Percentiles rank a stretch among this genome's conserved stretches.
phyloP scores from a whole-genome alignment of 2,113 vertebrate species.

The Felis chaus region DNA sequence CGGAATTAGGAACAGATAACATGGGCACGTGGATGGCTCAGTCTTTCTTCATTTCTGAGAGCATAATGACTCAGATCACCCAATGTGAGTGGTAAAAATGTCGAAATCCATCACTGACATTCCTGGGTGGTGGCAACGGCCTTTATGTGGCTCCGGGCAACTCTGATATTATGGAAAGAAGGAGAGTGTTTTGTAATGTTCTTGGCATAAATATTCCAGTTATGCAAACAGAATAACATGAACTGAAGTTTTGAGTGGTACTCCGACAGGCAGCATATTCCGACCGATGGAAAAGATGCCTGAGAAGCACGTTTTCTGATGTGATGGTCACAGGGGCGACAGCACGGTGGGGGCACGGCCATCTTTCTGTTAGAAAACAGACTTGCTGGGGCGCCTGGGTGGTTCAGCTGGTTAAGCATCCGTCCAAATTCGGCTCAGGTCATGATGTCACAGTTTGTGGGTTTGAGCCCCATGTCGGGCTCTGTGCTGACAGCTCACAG shows the following conservation, averaged over 20 bases:
- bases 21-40: not conserved
- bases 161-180: not conserved
- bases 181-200: conserved; percentile 45
- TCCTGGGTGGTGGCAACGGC: not conserved
- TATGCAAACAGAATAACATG: not conserved
- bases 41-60: not conserved
- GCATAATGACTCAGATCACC: conserved; percentile 19
- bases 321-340: not conserved
- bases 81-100: not conserved
- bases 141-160: not conserved
- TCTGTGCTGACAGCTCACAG: no score
- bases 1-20: not conserved
- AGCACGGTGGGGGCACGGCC: not conserved
- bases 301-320: not conserved
- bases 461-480: no score
- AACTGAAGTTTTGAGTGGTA: not conserved
- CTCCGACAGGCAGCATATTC: not conserved
- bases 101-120: conserved; percentile 13
- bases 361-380: not conserved
- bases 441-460: no score
- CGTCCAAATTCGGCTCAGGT: no score
- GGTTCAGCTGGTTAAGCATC: no score
- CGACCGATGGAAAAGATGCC: not conserved
- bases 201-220: not conserved
- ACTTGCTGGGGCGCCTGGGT: no score